Percentiles rank a stretch among this genome's conserved stretches.
These are phyloP conservation scores for Luffia ferchaultella DNA, from an alignment of 2,888 invertebrate genomes.

Conservation along the genomic window DNA sequence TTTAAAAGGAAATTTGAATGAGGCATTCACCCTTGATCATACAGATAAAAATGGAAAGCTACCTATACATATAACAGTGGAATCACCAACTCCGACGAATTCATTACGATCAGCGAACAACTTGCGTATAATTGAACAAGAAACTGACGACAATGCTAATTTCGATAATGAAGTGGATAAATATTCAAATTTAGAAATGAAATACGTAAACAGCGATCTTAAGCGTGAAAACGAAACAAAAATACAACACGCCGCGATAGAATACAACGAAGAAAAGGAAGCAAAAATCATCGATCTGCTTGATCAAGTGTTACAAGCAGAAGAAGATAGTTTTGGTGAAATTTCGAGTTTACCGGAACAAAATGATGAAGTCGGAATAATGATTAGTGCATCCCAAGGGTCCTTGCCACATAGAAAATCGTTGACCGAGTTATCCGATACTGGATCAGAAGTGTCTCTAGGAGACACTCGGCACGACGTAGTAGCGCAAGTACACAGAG, in stretches of 20 bases:
- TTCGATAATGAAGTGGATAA: conserved; percentile 20
- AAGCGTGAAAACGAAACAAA: conserved; percentile 26
- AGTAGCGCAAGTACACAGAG: conserved; percentile 64
- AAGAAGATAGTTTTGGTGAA: conserved; percentile 49
- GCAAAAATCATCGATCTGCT: conserved; percentile 54
- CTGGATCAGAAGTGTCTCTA: conserved; percentile 50
- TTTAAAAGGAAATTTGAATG: conserved; percentile 24
- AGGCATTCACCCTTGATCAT: conserved; percentile 21
- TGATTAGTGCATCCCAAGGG: conserved; percentile 18
- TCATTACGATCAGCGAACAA: conserved; percentile 24
- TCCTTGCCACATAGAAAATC: conserved; percentile 36
- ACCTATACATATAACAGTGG: conserved; percentile 46
- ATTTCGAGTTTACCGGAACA: conserved; percentile 34
- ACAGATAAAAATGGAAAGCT: conserved; percentile 36
- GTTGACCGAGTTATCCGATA: conserved; percentile 47
- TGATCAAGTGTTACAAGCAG: conserved; percentile 57
- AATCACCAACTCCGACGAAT: conserved; percentile 48
- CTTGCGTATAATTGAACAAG: conserved; percentile 3
- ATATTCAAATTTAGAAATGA: conserved; percentile 1
- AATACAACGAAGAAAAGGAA: conserved; percentile 50
- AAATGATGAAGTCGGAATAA: conserved; percentile 24
- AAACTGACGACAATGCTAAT: conserved; percentile 20
- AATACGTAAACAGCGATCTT: neutral
- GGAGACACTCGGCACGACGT: conserved; percentile 63
- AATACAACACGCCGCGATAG: conserved; percentile 36